A percentile compares a stretch with the other conserved stretches of the same genome.
These are phyloP conservation scores for Macrosoma leucophasiata DNA, from an alignment of 2,888 invertebrate genomes.

Conservation along the genomic window DNA sequence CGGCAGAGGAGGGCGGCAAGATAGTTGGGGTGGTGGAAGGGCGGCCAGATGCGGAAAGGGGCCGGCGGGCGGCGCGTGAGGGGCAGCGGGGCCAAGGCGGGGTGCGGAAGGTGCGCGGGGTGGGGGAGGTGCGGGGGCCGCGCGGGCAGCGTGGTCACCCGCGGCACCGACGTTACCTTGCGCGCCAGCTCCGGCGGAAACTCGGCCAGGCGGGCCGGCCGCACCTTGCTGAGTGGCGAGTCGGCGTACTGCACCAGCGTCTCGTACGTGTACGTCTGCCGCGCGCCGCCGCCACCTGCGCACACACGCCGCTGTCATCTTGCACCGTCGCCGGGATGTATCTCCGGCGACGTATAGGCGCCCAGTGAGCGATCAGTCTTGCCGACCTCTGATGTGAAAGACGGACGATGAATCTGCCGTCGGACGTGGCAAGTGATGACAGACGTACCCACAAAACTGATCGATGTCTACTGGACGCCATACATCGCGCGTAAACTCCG, in stretches of 20 bases:
- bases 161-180: conserved; percentile 60
- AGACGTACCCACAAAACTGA: no score
- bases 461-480: no score
- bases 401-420: no score
- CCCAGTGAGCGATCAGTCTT: no score
- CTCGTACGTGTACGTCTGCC: conserved; percentile 70
- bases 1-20: conserved; percentile 66
- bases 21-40: conserved; percentile 63
- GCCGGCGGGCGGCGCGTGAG: conserved; percentile 34
- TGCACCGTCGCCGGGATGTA: conserved; percentile 1
- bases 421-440: no score
- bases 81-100: conserved; percentile 26
- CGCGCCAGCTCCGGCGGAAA: conserved; percentile 71
- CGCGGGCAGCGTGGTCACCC: conserved; percentile 31
- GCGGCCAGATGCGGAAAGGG: conserved; percentile 38
- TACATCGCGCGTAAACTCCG: no score
- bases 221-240: conserved; percentile 73
- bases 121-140: conserved; percentile 27
- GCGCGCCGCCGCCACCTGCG: conserved; percentile 43
- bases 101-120: conserved; percentile 36
- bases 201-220: conserved; percentile 61
- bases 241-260: conserved; percentile 73
- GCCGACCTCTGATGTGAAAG: no score
- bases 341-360: no score
- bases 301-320: conserved; percentile 10